Evolutionary conservation across 2,113 vertebrate species (phyloP), one percentile per base, ranked within the genome.

Genomic region (Chionodraco myersi): DNA sequence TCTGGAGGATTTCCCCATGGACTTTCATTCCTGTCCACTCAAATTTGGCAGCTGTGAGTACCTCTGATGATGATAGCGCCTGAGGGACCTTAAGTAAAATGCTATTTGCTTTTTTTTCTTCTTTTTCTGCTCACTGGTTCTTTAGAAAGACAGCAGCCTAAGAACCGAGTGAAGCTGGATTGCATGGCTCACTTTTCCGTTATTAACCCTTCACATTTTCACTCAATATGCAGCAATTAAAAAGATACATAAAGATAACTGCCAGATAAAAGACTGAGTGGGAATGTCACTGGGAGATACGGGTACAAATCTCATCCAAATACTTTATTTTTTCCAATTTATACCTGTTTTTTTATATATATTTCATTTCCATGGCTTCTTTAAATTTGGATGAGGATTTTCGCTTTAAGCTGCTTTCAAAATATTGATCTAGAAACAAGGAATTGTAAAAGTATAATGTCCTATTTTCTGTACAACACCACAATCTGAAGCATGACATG

Each of bases 31-130:
- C 6, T 99, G 98, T 91, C 98, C 98, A 64, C 94, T 99, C 88
- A 99, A 99, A 95, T 99, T 99, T 93, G 98, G 98, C 95, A 99
- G 97, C 96, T 99, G 98, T 99, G 95, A 99, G 98, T 98, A 96
- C 77, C 72, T 82, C 72, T 72, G 18, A 21, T 85, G 80, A 82
- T 76, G 67, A 76, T 87, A 66, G 64, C 23, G 59, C 82, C 67
- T 68, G 26, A 80, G 86, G 85, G 54, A 80, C 74, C 69, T 77
- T 63, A 83, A 81, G 59, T 80, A 69, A 84, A 83, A 86, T 85
- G 74, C 72, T 75, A 18, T 82, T 75, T 77, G 47, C 15, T 63
- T 18, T 71, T 72, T 57, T 41, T 79, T n/a, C 67, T 21, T 79
- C 48, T 47, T 34, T 10, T 48, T 78, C 10, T 70, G 58, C 72